Base-by-base conservation (phyloP, 2,888 invertebrate species). In the Napeogenes sylphis region DNA sequence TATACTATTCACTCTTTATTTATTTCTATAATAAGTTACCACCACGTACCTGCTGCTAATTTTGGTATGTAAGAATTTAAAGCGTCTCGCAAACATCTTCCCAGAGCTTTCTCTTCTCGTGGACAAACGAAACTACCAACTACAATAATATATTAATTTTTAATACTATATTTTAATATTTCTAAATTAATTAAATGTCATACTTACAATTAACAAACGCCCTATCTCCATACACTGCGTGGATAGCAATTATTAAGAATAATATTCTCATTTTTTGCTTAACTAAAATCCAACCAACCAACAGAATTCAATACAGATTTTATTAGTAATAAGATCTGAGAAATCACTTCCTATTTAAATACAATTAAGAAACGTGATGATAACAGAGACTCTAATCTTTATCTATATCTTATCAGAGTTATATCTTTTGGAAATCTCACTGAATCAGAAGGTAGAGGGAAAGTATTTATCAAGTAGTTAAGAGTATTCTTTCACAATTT, bases 101-200 rank as follows among this genome's bases (percentile, higher is more conserved):
- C 92, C 58, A 95, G 76, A 14, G 93, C 85, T 1, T 93, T 92
- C 75, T 95, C 93, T 69, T 91, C 93, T 58, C 93, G 91, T 10
- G 91, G 92, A 74, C 95, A 96, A 59, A 93, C 89, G 51, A 96
- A 87, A 66, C 92, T 93, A 12, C 92, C 87, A 56, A 95, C 95
- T 95, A 73, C 45, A 84, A 66, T 61, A 58, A 58, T 51, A 30
- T 30, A 2, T 51, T 5, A 5, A 6, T 21, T 51, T 30, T 8
- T 14, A 21, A 51, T n/a, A 51, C 21, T 51, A 30, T 51, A 45
- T 21, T 33, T 14, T 35, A 45, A 33, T 47, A n/a, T 32, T 12
- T 57, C 47, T 32, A n/a, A 46, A n/a, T 42, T 42, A 10, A 42
- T 42, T 6, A 42, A 42, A 14, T 30, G 2, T 35, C 55, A 13